phyloP scores from a whole-genome alignment of 2,888 invertebrate genomes.

The Thereva nobilitata region DNA sequence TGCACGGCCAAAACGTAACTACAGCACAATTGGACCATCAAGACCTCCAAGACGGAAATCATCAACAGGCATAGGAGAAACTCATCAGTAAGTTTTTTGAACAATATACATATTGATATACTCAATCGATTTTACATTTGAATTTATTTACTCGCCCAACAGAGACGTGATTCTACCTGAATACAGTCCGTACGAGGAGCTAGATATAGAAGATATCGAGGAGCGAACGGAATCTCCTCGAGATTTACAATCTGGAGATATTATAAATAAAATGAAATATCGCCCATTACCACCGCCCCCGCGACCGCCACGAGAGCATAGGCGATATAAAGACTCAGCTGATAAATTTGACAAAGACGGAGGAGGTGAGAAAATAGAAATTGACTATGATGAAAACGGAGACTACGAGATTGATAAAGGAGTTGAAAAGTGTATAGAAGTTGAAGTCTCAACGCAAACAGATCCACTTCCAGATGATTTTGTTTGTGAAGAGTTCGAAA shows the following conservation, averaged over 20 bases:
- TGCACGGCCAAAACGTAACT: slow-evolving; percentile 64
- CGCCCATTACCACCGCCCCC: slow-evolving; percentile 86
- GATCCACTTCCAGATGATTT: slow-evolving; percentile 82
- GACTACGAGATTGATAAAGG: slow-evolving; percentile 51
- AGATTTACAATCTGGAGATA: slow-evolving; percentile 73
- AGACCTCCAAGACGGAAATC: slow-evolving; percentile 68
- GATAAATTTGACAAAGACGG: slow-evolving; percentile 48
- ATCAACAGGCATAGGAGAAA: slow-evolving; percentile 63
- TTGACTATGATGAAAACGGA: slow-evolving; percentile 47
- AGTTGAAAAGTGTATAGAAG: slow-evolving; percentile 60
- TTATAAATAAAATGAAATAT: slow-evolving; percentile 81
- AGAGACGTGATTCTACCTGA: slow-evolving; percentile 43
- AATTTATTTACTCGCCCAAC: too few relatives aligned
- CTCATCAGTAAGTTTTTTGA: slow-evolving; percentile 51
- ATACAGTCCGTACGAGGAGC: slow-evolving; percentile 62
- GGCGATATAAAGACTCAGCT: slow-evolving; percentile 55
- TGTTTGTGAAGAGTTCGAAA: slow-evolving; percentile 64
- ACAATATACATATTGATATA: background rate
- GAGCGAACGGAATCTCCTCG: slow-evolving; percentile 58
- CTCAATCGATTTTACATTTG: slow-evolving; percentile 10
- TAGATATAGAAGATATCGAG: slow-evolving; percentile 48
- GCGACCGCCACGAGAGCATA: slow-evolving; percentile 73
- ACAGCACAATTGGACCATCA: slow-evolving; percentile 64
- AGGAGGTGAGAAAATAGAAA: slow-evolving; percentile 45
- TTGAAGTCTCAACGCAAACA: slow-evolving; percentile 81